These are phyloP conservation scores for Anolis carolinensis DNA, from an alignment of 2,113 vertebrate species.

Conservation along the genomic window DNA sequence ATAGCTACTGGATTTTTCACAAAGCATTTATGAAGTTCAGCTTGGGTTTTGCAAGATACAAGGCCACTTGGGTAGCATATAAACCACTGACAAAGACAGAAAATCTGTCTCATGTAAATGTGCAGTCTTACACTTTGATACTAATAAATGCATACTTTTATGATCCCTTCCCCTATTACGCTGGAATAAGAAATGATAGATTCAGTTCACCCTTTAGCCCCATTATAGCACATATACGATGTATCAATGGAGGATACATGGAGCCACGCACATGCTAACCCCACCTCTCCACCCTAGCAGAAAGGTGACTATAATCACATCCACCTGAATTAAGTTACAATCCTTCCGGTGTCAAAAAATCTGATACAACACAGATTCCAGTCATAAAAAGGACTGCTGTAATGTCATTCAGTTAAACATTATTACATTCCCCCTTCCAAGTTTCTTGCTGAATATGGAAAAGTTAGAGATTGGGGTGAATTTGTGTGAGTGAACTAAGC, in stretches of 20 bases:
- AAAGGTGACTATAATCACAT: background rate
- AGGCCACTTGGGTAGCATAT: background rate
- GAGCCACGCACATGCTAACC: background rate
- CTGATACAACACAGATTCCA: background rate
- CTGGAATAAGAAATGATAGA: background rate
- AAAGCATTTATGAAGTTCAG: background rate
- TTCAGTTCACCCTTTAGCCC: background rate
- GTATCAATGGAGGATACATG: background rate
- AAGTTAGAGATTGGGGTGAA: background rate
- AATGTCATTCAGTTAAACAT: background rate
- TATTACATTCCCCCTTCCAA: background rate
- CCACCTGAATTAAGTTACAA: background rate
- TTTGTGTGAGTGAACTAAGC: background rate
- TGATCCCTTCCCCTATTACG: background rate
- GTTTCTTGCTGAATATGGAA: background rate
- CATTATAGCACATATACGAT: background rate
- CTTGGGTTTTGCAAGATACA: background rate
- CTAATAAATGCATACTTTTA: background rate
- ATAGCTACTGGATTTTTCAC: background rate
- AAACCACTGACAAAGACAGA: background rate
- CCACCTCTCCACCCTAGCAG: background rate
- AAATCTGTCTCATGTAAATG: background rate
- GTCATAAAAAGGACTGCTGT: background rate
- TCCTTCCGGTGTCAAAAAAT: background rate
- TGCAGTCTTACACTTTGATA: too few species aligned